Percentiles rank a stretch among this genome's conserved stretches.
Conservation (phyloP, 2,888 invertebrate genomes). For the Aplocera efformata region DNA sequence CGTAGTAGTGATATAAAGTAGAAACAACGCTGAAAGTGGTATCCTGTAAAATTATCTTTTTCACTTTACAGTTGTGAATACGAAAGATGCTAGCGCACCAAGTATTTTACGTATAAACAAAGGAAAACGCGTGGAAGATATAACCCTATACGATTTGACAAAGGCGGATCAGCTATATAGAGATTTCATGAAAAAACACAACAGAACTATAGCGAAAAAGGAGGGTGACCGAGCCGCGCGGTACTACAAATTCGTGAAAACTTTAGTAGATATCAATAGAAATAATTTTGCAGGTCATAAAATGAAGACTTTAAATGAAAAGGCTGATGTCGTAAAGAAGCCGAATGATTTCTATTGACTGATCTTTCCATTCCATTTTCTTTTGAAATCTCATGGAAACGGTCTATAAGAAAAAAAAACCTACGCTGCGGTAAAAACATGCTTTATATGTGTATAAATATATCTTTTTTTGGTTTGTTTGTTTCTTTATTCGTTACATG, state of each 20-base stretch:
- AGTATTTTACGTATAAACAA: conserved; percentile 6
- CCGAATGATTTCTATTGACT: conserved; percentile 11
- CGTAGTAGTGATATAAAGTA: no score
- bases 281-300: conserved; percentile 34
- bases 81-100: conserved; percentile 20
- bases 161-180: conserved; percentile 41
- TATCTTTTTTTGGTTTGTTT: no score
- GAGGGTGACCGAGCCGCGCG: conserved; percentile 28
- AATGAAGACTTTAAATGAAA: conserved; percentile 27
- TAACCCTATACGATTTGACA: conserved; percentile 43
- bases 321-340: conserved; percentile 38
- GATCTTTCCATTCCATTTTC: no score
- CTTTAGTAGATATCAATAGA: conserved; percentile 46
- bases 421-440: no score
- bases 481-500: no score
- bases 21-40: no score
- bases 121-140: conserved; percentile 13
- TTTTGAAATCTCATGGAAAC: no score
- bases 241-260: conserved; percentile 55
- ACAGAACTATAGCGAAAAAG: conserved; percentile 33
- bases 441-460: no score
- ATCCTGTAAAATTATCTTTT: no score
- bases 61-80: conserved; percentile 34
- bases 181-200: conserved; percentile 31
- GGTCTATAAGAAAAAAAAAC: no score